Evolutionary conservation across 2,797 vertebrate genomes (phyloP), one percentile per base, ranked within the genome.

Genomic region (Allobates femoralis): DNA sequence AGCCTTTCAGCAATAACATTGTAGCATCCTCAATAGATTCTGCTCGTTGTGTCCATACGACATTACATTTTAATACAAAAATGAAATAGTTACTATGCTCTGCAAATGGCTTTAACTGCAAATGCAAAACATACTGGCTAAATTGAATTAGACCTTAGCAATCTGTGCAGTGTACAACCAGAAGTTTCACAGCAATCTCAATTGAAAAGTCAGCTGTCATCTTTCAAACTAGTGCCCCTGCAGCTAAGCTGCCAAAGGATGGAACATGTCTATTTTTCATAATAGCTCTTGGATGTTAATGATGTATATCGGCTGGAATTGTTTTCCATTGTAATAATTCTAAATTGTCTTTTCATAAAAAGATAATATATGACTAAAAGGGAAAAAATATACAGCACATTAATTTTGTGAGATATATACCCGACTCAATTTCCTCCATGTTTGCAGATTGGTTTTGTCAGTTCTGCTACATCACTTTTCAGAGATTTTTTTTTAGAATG

Each of bases 311-410:
- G 86, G 82, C 86, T 87, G 77, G 86, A 87, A 87, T 87, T 87
- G 86, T 87, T 87, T 87, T 87, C 86, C 86, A 87, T 87, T 83
- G 77, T 84, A 87, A 87, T 87, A 84, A 87, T 87, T 87, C 77
- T 84, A 87, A 87, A 87, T 87, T 87, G 82, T 87, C 86, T 87
- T 87, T 87, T 87, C 86, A 87, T 87, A 87, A 87, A 87, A 87
- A 87, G 86, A 87, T 87, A 87, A 87, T 87, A 84, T 87, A 87
- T 87, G 86, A 81, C 86, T 87, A 84, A 87, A 87, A 87, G 69
- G 86, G 86, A 87, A 80, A 83, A 87, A 84, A 84, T 87, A 84
- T 84, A 87, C 86, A 87, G 86, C 82, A 87, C 86, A 87, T 87
- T 87, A 79, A 84, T 87, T 87, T 80, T 87, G 82, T 84, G 82